Evolutionary conservation across 2,888 invertebrate species (phyloP).

Genomic region (Brachyptera risi): DNA sequence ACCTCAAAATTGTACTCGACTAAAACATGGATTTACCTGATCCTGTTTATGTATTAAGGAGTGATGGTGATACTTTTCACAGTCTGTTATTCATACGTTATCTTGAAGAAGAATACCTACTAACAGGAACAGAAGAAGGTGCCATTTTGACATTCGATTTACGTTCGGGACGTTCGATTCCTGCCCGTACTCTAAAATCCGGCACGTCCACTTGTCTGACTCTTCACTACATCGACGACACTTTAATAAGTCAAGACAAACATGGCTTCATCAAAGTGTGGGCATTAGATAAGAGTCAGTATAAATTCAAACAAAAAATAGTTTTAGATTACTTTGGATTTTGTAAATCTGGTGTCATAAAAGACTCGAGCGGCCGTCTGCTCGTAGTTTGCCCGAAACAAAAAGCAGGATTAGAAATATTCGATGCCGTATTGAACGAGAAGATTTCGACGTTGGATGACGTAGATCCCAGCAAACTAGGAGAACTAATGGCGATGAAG

Average conservation of each 20-base stretch:
- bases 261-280: conserved; percentile 65
- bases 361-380: conserved; percentile 48
- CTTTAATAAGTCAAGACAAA: conserved; percentile 71
- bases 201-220: conserved; percentile 51
- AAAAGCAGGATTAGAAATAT: conserved; percentile 49
- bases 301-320: no score
- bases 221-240: conserved; percentile 55
- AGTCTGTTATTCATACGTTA: conserved; percentile 56
- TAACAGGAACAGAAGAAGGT: not conserved
- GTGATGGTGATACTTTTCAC: conserved; percentile 68
- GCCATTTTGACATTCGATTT: not conserved
- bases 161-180: not conserved
- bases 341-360: conserved; percentile 44
- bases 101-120: not conserved
- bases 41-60: conserved; percentile 68
- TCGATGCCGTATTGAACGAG: conserved; percentile 45
- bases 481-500: conserved; percentile 64
- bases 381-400: conserved; percentile 47
- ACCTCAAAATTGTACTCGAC: conserved; percentile 37
- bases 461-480: conserved; percentile 48
- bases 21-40: conserved; percentile 73
- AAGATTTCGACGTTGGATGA: conserved; percentile 46
- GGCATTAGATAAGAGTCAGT: no score
- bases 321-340: conserved; percentile 65
- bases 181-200: not conserved